phyloP scores from a whole-genome alignment of 2,113 vertebrate species.

The Cercocebus atys region DNA sequence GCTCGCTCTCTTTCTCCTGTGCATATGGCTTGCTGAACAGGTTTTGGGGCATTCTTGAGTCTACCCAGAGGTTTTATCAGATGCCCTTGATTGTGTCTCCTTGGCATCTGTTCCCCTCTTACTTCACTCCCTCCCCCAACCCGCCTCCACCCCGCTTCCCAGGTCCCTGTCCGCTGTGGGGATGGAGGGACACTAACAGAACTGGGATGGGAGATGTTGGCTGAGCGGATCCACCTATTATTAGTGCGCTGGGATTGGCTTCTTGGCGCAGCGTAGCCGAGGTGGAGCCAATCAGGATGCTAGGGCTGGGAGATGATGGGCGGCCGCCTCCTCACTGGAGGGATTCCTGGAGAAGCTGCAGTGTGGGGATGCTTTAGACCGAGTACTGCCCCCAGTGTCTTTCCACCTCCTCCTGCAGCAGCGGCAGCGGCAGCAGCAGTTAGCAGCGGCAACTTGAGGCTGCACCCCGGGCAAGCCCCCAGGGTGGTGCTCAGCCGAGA shows the following conservation, averaged over 20 bases:
- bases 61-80: constrained; percentile 61
- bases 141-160: background rate
- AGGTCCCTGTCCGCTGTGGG: constrained; percentile 75
- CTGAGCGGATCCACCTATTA: constrained; percentile 87
- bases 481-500: constrained; percentile 46
- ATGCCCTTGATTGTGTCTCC: constrained; percentile 82
- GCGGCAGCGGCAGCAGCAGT: constrained; percentile 46
- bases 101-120: constrained; percentile 43
- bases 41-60: constrained; percentile 9
- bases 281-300: constrained; percentile 88
- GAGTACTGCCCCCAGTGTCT: constrained; percentile 85
- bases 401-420: constrained; percentile 65
- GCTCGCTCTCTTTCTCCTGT: constrained; percentile 28
- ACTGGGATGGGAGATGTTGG: constrained; percentile 84
- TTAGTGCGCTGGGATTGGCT: constrained; percentile 83
- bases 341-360: constrained; percentile 92
- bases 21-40: constrained; percentile 54
- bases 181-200: constrained; percentile 72
- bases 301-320: constrained; percentile 84
- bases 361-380: constrained; percentile 87
- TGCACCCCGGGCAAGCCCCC: constrained; percentile 53
- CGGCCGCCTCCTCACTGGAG: constrained; percentile 90
- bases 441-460: constrained; percentile 79
- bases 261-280: constrained; percentile 77
- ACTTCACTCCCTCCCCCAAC: background rate